Conservation (phyloP, 2,113 vertebrate species). For the Notarius quadriscutis region DNA sequence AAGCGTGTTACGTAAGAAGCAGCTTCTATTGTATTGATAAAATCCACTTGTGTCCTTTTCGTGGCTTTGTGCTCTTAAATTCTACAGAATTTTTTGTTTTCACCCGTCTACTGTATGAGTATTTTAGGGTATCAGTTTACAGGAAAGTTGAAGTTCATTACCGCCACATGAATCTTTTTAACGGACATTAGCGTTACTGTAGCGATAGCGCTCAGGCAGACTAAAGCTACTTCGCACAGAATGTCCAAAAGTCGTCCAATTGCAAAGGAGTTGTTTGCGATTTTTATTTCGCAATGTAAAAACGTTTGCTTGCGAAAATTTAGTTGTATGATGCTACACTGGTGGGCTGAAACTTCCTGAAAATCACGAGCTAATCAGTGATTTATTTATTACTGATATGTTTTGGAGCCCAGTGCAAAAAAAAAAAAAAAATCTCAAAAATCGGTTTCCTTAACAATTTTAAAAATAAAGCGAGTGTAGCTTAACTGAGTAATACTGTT, state of each 20-base stretch:
- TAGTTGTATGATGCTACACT: background rate
- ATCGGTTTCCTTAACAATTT: no score
- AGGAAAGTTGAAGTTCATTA: background rate
- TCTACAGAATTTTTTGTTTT: background rate
- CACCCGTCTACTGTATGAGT: background rate
- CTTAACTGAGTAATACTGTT: background rate
- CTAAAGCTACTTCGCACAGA: background rate
- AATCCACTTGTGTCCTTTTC: background rate
- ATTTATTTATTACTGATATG: background rate
- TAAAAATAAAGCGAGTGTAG: no score
- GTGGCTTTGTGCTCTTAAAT: background rate
- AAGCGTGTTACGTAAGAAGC: constrained; percentile 12
- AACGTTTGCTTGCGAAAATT: background rate
- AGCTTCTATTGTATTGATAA: background rate
- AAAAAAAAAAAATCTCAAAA: background rate
- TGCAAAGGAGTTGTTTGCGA: background rate
- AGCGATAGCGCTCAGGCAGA: background rate
- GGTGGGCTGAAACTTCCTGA: background rate
- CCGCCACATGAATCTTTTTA: background rate
- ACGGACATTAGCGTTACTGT: background rate
- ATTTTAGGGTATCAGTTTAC: background rate
- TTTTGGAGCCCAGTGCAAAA: background rate
- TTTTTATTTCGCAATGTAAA: background rate
- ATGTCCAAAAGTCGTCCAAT: background rate
- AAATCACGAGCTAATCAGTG: background rate